Base-by-base conservation (phyloP, 2,797 vertebrate species). In the Cyprinella venusta region DNA sequence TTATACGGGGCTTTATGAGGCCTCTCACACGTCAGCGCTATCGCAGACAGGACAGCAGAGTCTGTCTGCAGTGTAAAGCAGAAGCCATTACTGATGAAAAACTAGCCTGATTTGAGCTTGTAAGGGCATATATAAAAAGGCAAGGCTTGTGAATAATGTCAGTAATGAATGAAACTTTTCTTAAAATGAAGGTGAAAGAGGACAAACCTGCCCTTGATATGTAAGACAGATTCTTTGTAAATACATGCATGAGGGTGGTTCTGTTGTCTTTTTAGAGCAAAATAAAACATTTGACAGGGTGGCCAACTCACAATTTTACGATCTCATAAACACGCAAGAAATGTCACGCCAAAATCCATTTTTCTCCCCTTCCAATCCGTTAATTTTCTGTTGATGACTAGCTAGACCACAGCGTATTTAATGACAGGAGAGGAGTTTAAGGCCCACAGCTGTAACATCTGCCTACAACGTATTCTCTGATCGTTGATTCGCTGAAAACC, bases 91-190 rank as follows among this genome's bases (percentile, higher is more conserved):
- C 89, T 92, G 92, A 90, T 80, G 88, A 89, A 89, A 92, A 80
- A 82, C 33, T 79, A 87, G 78, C 80, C 80, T 56, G 83, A 84
- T 85, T 90, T 90, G 91, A 91, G 90, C 90, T 91, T 93, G 92
- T 90, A 92, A 90, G 90, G 84, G 70, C 86, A 67, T 30, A 56
- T 69, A 86, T 79, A 85, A 48, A 70, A 71, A 48, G 90, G 89
- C 84, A 75, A 81, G 77, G 83, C 79, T 68, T 88, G 89, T 77
- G 89, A 93, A 92, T 91, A 91, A 88, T 86, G 85, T 87, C 88
- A 86, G 81, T 85, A 83, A 89, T 93, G 91, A 94, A 91, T 94
- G 90, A 92, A 88, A 88, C 88, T 84, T 90, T 92, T 92, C 90
- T 92, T 90, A 89, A 86, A 84, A 61, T 85, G 13, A 78, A 67